These are phyloP conservation scores for Blennius ocellaris DNA, from an alignment of 2,113 vertebrate species.

Conservation along the genomic window DNA sequence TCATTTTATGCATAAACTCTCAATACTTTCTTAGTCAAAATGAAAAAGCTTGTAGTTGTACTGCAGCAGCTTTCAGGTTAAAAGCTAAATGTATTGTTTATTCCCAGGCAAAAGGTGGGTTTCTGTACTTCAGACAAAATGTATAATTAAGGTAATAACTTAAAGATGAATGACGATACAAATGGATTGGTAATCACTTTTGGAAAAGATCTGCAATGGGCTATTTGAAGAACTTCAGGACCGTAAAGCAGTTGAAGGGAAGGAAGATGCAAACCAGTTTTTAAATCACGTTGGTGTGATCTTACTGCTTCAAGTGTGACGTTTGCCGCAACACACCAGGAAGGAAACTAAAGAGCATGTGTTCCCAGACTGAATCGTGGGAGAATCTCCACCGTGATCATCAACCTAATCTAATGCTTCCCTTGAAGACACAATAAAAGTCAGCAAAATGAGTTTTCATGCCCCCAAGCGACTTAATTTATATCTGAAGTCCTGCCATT, in stretches of 20 bases:
- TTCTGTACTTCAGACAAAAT: too few species aligned
- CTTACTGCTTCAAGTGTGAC: neutral
- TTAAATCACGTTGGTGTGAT: neutral
- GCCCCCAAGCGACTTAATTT: conserved; percentile 16
- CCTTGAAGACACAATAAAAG: conserved; percentile 39
- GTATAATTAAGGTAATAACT: too few species aligned
- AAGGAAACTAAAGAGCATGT: neutral
- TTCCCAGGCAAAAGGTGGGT: neutral
- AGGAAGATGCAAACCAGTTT: neutral
- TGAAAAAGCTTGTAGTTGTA: neutral
- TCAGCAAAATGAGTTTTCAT: conserved; percentile 46
- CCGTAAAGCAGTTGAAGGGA: too few species aligned
- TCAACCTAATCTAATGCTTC: conserved; percentile 28
- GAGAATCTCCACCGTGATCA: conserved; percentile 15
- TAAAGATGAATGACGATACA: too few species aligned
- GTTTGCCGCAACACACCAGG: neutral
- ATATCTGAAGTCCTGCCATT: conserved; percentile 16
- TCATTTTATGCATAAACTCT: too few species aligned
- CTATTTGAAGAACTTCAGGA: too few species aligned
- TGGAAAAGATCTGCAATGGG: too few species aligned
- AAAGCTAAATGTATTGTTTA: neutral
- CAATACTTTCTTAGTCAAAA: too few species aligned
- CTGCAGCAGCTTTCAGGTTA: neutral
- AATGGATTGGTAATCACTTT: too few species aligned
- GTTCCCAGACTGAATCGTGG: conserved; percentile 14